These are phyloP conservation scores for Paramormyrops kingsleyae DNA, from an alignment of 2,113 vertebrate genomes.

Conservation along the genomic window DNA sequence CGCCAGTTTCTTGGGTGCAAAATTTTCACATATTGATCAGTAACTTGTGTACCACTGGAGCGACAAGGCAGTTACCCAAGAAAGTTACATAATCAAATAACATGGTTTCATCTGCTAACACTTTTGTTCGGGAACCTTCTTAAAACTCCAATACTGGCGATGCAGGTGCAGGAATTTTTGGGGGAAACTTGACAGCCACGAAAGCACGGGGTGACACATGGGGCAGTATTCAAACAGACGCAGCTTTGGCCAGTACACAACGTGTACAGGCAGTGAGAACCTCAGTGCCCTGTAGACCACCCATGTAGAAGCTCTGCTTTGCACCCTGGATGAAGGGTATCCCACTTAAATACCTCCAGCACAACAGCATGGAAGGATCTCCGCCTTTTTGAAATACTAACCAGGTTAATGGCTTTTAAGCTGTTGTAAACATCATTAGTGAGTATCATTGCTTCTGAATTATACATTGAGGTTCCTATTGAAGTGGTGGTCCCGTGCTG, in stretches of 20 bases:
- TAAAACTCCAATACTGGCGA: neutral
- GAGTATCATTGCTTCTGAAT: constrained; percentile 15
- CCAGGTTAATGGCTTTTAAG: neutral
- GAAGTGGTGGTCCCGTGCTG: neutral
- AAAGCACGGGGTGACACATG: neutral
- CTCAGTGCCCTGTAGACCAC: neutral
- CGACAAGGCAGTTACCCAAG: neutral
- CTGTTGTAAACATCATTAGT: constrained; percentile 5
- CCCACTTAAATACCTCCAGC: neutral
- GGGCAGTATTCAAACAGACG: neutral
- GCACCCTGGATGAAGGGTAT: neutral
- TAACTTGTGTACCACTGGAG: neutral
- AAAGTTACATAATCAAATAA: neutral
- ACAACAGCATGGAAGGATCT: neutral
- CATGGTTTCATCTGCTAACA: neutral
- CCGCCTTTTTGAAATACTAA: neutral
- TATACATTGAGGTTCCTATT: constrained; percentile 6
- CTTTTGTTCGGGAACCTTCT: neutral
- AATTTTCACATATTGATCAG: neutral
- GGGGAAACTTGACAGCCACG: neutral
- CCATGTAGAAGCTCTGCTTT: neutral
- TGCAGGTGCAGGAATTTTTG: neutral
- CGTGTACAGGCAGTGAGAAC: neutral
- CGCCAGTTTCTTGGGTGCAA: neutral
- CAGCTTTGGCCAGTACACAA: neutral